Evolutionary conservation across 2,113 vertebrate genomes (phyloP).

Genomic region (Laterallus jamaicensis): DNA sequence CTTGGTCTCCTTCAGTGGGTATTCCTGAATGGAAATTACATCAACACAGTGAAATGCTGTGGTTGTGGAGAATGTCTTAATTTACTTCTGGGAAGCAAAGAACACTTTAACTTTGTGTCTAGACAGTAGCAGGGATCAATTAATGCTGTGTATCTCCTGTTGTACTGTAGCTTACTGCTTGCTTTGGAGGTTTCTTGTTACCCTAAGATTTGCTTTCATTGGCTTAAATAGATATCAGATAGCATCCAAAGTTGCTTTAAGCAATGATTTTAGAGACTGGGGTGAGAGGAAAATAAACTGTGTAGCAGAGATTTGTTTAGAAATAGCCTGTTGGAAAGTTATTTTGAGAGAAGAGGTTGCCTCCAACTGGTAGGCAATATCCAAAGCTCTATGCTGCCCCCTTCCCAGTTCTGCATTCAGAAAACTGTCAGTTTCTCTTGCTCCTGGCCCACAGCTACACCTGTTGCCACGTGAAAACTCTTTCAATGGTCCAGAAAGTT

Average conservation of each 20-base stretch:
- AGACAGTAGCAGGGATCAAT: background rate
- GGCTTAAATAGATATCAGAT: background rate
- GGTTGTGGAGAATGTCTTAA: background rate
- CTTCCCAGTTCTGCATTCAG: background rate
- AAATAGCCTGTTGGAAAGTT: background rate
- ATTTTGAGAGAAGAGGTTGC: background rate
- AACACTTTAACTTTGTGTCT: background rate
- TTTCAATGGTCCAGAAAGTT: background rate
- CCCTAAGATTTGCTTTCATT: background rate
- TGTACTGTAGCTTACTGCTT: background rate
- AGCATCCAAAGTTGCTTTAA: background rate
- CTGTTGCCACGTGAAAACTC: background rate
- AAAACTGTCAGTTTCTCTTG: background rate
- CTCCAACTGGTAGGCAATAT: background rate
- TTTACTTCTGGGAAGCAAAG: background rate
- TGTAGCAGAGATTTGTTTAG: background rate
- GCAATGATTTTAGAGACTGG: background rate
- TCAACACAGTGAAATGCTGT: background rate
- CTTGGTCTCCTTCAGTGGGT: slow-evolving; percentile 50
- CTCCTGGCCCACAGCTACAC: background rate
- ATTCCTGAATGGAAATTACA: slow-evolving; percentile 20
- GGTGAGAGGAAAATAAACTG: background rate
- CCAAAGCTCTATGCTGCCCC: background rate
- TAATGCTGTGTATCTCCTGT: background rate
- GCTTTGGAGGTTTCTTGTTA: background rate